Conservation (phyloP, 2,113 vertebrate species). For the Oxyruncus cristatus region DNA sequence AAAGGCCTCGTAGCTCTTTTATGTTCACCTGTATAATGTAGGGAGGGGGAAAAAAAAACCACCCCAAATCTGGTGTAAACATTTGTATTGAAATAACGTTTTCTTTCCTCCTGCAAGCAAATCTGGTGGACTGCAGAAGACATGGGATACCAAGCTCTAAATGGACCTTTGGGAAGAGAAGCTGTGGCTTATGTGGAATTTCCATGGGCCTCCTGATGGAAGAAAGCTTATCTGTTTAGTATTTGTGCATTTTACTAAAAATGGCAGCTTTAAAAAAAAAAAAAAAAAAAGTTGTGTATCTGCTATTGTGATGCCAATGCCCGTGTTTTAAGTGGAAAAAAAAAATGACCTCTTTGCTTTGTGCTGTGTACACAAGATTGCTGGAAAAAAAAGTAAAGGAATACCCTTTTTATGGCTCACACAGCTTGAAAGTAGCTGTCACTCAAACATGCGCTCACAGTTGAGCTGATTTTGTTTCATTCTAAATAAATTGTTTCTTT, state of each 20-base stretch:
- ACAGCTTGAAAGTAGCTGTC: constrained; percentile 92
- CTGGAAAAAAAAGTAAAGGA: constrained; percentile 86
- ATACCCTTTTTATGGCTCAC: constrained; percentile 87
- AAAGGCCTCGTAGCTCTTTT: constrained; percentile 67
- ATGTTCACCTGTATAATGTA: constrained; percentile 64
- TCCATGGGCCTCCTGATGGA: constrained; percentile 79
- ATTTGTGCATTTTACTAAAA: constrained; percentile 92
- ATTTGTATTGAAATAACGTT: constrained; percentile 77
- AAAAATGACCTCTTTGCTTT: constrained; percentile 86
- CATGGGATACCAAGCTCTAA: constrained; percentile 74
- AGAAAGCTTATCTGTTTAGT: constrained; percentile 87
- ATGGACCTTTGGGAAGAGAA: constrained; percentile 81
- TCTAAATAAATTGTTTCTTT: constrained; percentile 99
- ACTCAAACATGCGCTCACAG: constrained; percentile 90
- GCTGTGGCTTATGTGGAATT: constrained; percentile 78
- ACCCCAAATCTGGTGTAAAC: constrained; percentile 54
- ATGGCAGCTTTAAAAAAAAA: constrained; percentile 84
- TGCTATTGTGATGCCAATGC: constrained; percentile 96
- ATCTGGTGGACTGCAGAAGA: constrained; percentile 77
- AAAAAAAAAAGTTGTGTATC: constrained; percentile 84
- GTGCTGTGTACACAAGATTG: constrained; percentile 98
- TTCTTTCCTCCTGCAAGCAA: constrained; percentile 77
- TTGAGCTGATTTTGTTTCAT: constrained; percentile 93
- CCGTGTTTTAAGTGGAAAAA: constrained; percentile 95
- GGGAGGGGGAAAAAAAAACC: not conserved